These are phyloP conservation scores for Heterochromis multidens DNA, from an alignment of 2,113 vertebrate genomes.

Conservation along the genomic window DNA sequence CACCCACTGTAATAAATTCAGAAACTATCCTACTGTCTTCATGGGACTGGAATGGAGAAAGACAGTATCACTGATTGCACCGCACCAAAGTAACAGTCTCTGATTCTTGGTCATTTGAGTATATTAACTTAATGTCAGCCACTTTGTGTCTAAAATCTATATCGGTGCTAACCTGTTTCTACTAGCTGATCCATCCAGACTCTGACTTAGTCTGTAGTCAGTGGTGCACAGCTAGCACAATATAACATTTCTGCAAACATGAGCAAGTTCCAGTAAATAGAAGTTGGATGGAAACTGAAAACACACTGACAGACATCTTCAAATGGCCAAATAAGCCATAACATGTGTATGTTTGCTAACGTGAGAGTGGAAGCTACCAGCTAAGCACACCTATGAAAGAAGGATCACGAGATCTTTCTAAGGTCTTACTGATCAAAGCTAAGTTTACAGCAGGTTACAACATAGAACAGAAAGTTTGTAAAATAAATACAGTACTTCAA, in stretches of 20 bases:
- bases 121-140: neutral
- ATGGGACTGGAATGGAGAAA: slow-evolving; percentile 20
- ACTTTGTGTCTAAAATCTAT: neutral
- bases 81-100: neutral
- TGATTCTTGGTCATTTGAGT: neutral
- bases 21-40: slow-evolving; percentile 23
- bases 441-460: neutral
- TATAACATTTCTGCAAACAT: neutral
- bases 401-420: neutral
- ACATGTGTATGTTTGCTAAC: neutral
- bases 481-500: neutral
- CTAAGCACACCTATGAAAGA: neutral
- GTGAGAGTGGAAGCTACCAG: neutral
- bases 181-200: neutral
- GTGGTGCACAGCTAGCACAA: neutral
- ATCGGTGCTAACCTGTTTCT: neutral
- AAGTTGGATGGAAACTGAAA: neutral
- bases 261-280: neutral
- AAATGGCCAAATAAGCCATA: neutral
- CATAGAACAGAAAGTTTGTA: slow-evolving; percentile 6
- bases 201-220: neutral
- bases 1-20: slow-evolving; percentile 49
- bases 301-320: neutral
- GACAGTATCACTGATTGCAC: neutral
- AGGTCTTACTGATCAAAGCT: neutral